phyloP scores from a whole-genome alignment of 1,140 invertebrate genomes.

The Diploscapter pachys region DNA sequence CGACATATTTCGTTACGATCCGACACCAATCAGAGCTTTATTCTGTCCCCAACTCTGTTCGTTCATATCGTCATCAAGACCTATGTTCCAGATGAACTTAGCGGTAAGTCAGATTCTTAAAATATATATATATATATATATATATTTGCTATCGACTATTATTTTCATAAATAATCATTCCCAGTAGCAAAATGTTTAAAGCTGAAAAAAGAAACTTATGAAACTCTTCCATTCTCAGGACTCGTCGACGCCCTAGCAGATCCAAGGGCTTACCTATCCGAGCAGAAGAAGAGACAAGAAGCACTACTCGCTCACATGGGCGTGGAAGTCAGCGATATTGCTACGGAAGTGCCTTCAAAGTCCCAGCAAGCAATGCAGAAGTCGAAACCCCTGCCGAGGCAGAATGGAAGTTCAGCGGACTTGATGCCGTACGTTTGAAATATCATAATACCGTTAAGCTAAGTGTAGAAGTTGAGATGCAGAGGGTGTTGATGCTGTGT shows the following conservation, averaged over 20 bases:
- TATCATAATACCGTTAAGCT: no score
- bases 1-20: conserved; percentile 93
- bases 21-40: conserved; percentile 98
- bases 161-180: neutral
- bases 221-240: conserved; percentile 61
- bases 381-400: conserved; percentile 12
- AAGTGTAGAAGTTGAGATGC: no score
- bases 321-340: conserved; percentile 77
- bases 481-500: no score
- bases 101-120: conserved; percentile 60
- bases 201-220: neutral
- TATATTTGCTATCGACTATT: neutral
- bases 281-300: conserved; percentile 82
- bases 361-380: neutral
- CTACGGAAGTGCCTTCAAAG: conserved; percentile 56
- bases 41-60: conserved; percentile 84
- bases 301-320: conserved; percentile 85
- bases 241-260: conserved; percentile 96
- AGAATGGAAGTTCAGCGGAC: neutral
- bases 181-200: neutral
- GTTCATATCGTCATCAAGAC: conserved; percentile 99
- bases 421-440: no score
- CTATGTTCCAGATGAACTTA: conserved; percentile 97
- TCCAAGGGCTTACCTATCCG: conserved; percentile 83
- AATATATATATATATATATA: neutral